phyloP scores from a whole-genome alignment of 2,113 vertebrate species.

The Ictalurus punctatus region DNA sequence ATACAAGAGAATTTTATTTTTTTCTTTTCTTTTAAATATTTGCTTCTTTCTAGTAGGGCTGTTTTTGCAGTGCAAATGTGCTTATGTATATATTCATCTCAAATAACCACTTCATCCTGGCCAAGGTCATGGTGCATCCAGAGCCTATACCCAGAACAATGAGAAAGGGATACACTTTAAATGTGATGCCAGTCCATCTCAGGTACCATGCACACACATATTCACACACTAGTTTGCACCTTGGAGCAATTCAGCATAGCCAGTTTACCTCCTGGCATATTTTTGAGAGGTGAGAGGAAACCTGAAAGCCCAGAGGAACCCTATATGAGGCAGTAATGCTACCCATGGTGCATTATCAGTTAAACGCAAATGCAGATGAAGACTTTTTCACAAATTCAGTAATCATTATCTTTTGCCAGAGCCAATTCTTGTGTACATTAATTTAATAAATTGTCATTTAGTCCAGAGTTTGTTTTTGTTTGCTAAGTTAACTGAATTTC shows the following conservation, averaged over 20 bases:
- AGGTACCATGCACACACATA: neutral
- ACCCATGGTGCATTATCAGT: neutral
- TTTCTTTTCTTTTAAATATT: no score
- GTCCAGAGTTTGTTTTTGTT: neutral
- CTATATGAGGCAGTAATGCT: neutral
- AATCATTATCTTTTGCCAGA: neutral
- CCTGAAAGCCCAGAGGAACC: neutral
- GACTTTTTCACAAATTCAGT: neutral
- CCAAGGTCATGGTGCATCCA: neutral
- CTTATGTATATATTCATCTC: neutral
- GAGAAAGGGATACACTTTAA: neutral
- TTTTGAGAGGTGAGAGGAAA: neutral
- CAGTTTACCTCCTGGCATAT: neutral
- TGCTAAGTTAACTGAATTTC: neutral
- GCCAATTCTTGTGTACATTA: neutral
- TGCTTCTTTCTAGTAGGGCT: no score
- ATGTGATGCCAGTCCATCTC: neutral
- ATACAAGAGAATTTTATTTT: no score
- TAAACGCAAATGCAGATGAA: neutral
- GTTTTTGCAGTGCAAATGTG: neutral
- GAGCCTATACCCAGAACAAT: neutral
- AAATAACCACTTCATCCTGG: neutral
- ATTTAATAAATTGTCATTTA: neutral
- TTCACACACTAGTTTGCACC: neutral
- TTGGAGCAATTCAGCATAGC: neutral